phyloP scores from a whole-genome alignment of 2,888 invertebrate genomes.

The Cylloceria caligata region DNA sequence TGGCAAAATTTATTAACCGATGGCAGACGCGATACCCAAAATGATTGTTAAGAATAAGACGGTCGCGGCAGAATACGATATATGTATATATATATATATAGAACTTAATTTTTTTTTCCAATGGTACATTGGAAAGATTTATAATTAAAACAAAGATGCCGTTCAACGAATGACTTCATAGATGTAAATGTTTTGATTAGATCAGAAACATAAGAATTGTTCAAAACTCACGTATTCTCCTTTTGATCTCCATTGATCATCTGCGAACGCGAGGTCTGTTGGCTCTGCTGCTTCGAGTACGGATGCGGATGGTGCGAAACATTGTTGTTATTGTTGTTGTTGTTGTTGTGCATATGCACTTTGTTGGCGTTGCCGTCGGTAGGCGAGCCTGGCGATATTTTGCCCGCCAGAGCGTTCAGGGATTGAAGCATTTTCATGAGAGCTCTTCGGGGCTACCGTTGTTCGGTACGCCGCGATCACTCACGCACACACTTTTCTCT shows the following conservation, averaged over 20 bases:
- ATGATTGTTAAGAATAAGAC: no score
- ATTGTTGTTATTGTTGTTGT: conserved; percentile 79
- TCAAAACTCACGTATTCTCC: conserved; percentile 82
- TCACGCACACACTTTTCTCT: conserved; percentile 66
- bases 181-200: neutral
- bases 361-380: conserved; percentile 90
- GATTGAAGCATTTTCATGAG: conserved; percentile 92
- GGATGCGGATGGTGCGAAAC: conserved; percentile 79
- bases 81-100: no score
- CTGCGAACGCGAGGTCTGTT: conserved; percentile 74
- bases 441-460: conserved; percentile 74
- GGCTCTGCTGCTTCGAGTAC: conserved; percentile 80
- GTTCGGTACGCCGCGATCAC: conserved; percentile 76
- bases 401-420: conserved; percentile 94
- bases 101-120: no score
- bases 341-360: conserved; percentile 87
- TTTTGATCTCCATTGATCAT: conserved; percentile 81
- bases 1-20: no score
- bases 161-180: neutral
- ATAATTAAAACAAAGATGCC: neutral
- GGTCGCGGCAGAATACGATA: no score
- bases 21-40: no score
- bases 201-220: neutral
- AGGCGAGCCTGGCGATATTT: conserved; percentile 92
- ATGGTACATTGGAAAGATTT: neutral